A percentile compares a stretch with the other conserved stretches of the same genome.
These are phyloP conservation scores for Meandrina meandrites DNA, from an alignment of 92 coral and sea anemone genomes.

Conservation along the genomic window DNA sequence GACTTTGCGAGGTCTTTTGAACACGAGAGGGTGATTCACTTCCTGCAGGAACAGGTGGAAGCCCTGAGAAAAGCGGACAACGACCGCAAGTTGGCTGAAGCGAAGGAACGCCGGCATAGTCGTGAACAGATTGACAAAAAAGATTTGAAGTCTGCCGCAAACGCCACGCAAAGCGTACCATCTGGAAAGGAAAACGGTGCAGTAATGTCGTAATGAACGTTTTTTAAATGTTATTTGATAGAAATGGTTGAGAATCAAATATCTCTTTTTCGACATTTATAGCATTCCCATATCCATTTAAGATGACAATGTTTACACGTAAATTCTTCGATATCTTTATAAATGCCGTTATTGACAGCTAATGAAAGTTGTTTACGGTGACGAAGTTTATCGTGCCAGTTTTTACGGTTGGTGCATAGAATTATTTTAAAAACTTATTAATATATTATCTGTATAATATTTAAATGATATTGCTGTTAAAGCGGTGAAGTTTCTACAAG, in stretches of 20 bases:
- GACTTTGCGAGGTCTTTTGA: constrained; percentile 96
- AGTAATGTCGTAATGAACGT: constrained; percentile 5
- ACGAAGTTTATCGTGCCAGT: neutral
- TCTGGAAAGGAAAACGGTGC: neutral
- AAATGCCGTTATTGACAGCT: neutral
- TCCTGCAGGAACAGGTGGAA: constrained; percentile 81
- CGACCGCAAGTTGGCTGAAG: constrained; percentile 72
- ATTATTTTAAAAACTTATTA: constrained; percentile 1
- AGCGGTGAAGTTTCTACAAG: neutral
- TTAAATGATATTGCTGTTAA: neutral
- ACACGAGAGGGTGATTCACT: constrained; percentile 78
- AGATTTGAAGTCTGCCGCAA: constrained; percentile 12
- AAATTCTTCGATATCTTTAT: neutral
- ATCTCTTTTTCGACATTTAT: neutral
- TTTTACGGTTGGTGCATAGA: neutral
- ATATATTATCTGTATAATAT: constrained; percentile 15
- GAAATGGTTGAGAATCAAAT: neutral
- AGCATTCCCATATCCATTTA: neutral
- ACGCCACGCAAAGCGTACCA: constrained; percentile 1
- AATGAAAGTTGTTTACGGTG: neutral
- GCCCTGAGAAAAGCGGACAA: constrained; percentile 65
- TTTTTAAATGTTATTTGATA: neutral
- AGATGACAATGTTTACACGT: neutral
- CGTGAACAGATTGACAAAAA: constrained; percentile 11
- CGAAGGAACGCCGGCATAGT: constrained; percentile 43